Percentiles rank a stretch among this genome's conserved stretches.
phyloP scores from a whole-genome alignment of 53 echinoderm and acorn worm genomes.

The Mesocentrotus franciscanus region DNA sequence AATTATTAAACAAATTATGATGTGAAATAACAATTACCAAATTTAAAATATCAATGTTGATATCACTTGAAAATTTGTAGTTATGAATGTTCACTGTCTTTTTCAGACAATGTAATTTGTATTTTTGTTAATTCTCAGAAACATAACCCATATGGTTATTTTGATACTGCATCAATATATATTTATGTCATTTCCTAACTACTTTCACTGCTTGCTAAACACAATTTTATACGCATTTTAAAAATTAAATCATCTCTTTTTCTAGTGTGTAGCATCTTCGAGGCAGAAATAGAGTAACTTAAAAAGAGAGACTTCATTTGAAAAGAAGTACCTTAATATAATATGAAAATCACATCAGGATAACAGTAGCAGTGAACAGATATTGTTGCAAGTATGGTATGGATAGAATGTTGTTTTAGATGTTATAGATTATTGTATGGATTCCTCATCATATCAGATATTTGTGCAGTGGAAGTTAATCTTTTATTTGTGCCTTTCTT shows the following conservation, averaged over 20 bases:
- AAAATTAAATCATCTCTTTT: not conserved
- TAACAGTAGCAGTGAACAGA: not conserved
- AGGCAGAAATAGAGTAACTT: not conserved
- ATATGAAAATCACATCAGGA: not conserved
- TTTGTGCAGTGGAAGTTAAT: not conserved
- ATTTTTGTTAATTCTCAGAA: not conserved
- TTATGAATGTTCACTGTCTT: not conserved
- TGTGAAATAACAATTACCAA: too few species aligned
- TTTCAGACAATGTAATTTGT: not conserved
- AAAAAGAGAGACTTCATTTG: not conserved
- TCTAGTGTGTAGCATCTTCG: not conserved
- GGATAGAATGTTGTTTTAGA: not conserved
- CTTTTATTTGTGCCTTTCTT: constrained; percentile 50
- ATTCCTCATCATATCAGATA: not conserved
- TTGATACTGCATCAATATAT: not conserved
- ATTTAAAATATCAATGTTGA: not conserved
- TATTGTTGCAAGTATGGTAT: not conserved
- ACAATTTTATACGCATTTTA: not conserved
- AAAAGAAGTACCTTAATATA: not conserved
- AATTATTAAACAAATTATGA: not conserved
- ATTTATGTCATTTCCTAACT: not conserved
- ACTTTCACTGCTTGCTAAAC: not conserved
- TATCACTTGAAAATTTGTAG: not conserved
- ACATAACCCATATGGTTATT: not conserved
- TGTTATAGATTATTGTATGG: not conserved